phyloP scores from a whole-genome alignment of 1,140 invertebrate species.

The Stegodyphus dumicola region DNA sequence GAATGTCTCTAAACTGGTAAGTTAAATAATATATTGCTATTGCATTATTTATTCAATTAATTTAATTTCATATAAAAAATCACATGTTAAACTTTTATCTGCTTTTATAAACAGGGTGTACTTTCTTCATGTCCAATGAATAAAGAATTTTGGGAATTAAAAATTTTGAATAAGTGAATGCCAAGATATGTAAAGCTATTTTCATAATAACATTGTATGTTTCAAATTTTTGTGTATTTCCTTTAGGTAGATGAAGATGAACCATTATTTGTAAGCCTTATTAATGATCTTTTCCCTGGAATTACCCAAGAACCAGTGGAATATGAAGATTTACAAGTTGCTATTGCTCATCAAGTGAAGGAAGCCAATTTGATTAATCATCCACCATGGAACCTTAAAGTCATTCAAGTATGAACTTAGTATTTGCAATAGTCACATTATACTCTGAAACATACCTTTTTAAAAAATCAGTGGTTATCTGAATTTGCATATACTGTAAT shows the following conservation, averaged over 20 bases:
- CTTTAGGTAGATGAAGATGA: constrained; percentile 89
- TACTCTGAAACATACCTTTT: too few species aligned
- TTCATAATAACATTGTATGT: neutral
- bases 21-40: constrained; percentile 78
- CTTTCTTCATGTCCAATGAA: too few species aligned
- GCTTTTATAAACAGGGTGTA: too few species aligned
- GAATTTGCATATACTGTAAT: too few species aligned
- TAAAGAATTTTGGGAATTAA: too few species aligned
- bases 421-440: too few species aligned
- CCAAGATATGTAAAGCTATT: neutral
- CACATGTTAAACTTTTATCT: too few species aligned
- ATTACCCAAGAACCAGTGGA: constrained; percentile 90
- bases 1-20: constrained; percentile 96
- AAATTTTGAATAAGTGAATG: neutral
- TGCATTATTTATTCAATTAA: too few species aligned
- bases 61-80: too few species aligned
- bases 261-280: constrained; percentile 93
- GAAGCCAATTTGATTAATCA: constrained; percentile 86
- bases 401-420: constrained; percentile 79
- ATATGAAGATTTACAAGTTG: constrained; percentile 86
- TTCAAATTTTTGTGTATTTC: neutral
- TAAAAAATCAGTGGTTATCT: too few species aligned
- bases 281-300: constrained; percentile 95
- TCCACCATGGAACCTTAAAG: constrained; percentile 92
- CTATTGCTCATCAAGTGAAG: constrained; percentile 83